phyloP scores from a whole-genome alignment of 2,888 invertebrate species.

The Torymus auratus region DNA sequence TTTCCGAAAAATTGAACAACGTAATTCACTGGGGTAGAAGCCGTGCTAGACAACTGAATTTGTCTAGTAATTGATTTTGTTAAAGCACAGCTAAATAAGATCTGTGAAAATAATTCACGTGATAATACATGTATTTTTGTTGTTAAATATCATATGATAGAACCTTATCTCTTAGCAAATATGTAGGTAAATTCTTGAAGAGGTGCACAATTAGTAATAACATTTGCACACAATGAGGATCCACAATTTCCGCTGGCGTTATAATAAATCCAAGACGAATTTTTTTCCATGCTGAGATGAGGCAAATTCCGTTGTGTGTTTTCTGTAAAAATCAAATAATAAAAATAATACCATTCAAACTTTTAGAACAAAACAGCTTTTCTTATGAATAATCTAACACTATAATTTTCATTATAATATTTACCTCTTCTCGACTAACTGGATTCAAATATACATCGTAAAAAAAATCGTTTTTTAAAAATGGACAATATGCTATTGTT shows the following conservation, averaged over 20 bases:
- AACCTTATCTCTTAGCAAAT: conserved; percentile 64
- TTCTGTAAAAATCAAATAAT: conserved; percentile 60
- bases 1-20: conserved; percentile 66
- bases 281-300: conserved; percentile 79
- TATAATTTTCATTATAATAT: conserved; percentile 1
- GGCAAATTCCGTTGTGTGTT: conserved; percentile 80
- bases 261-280: conserved; percentile 80
- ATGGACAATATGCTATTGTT: conserved; percentile 81
- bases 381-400: too few relatives aligned
- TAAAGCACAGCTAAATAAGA: conserved; percentile 64
- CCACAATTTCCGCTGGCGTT: conserved; percentile 78
- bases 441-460: conserved; percentile 77
- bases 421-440: conserved; percentile 71
- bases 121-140: background rate
- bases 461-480: conserved; percentile 77
- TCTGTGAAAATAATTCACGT: conserved; percentile 47
- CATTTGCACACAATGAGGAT: conserved; percentile 80
- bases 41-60: conserved; percentile 62
- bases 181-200: conserved; percentile 79
- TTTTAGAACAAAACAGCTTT: background rate
- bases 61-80: conserved; percentile 59
- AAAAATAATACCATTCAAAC: conserved; percentile 17
- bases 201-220: conserved; percentile 80
- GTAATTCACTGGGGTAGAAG: conserved; percentile 61
- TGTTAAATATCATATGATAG: background rate